Base-by-base conservation (phyloP, 2,797 vertebrate species). In the Sitta carolinensis region DNA sequence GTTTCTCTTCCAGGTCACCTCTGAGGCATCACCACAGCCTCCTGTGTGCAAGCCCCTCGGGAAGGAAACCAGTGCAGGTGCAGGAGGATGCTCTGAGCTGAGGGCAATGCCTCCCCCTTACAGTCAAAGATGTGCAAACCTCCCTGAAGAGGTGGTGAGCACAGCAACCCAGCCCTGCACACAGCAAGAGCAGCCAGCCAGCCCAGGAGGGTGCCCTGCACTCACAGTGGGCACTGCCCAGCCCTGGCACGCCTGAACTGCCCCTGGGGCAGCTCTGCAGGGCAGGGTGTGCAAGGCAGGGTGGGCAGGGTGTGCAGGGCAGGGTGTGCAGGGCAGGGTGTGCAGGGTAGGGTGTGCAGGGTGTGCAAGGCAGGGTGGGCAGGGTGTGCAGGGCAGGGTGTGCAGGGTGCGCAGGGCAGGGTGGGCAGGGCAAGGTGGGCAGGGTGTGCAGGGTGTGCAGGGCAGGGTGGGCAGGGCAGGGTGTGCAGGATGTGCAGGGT, bases 241-340 rank as follows among this genome's bases (percentile, higher is more conserved):
- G 23, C 1, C 9, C 32, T 36, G 11, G 47, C 40, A 2, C 26
- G 5, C 1, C 13, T 6, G 13, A 5, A 14, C 2, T 15, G 38
- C 0, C 23, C 50, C 9, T 23, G 11, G 40, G 10, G 6, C 6
- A n/a, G n/a, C 57, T 61, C 55, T 32, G 66, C 47, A 5, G n/a
- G n/a, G n/a, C n/a, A n/a, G n/a, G n/a, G n/a, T n/a, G n/a, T n/a
- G n/a, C n/a, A n/a, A n/a, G n/a, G n/a, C n/a, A n/a, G n/a, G n/a
- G n/a, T n/a, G n/a, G n/a, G n/a, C n/a, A n/a, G n/a, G n/a, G n/a
- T n/a, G n/a, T n/a, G n/a, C n/a, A n/a, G n/a, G n/a, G n/a, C n/a
- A n/a, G n/a, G n/a, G n/a, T n/a, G n/a, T n/a, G n/a, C n/a, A n/a
- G n/a, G n/a, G n/a, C n/a, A n/a, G n/a, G n/a, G n/a, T n/a, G n/a